Base-by-base conservation (phyloP, 2,797 vertebrate species). In the Coracias cyanogaster region DNA sequence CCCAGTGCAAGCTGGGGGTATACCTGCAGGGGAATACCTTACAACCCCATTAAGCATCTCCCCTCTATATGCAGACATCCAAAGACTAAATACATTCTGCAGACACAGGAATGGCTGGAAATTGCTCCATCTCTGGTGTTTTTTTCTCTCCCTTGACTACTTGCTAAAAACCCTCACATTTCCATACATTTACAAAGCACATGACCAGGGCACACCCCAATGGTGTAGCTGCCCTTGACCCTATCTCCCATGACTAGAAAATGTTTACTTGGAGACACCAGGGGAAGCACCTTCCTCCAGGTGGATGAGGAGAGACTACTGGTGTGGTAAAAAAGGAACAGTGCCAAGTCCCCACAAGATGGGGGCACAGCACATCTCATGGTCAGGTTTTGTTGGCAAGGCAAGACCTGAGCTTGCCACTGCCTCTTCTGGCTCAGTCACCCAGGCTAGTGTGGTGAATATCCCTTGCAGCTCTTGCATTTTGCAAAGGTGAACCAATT, bases 271-370 rank as follows among this genome's bases (percentile, higher is more conserved):
- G 24, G 41, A 64, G 4, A 10, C 51, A 28, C 2, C 18, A 86
- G 39, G 12, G 8, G 37, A 35, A 60, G 15, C 0, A 1, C n/a
- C 45, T 78, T 83, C 62, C 7, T 87, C 7, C 28, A 52, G 48
- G 25, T n/a, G 15, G 35, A 8, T 55, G 13, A 61, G 61, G 18
- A 73, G 16, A 35, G 24, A 41, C 0, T 0, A 24, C 29, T 82
- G 49, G 29, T 1, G 1, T 11, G 15, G 15, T 43, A 41, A 66
- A 46, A 12, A 31, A 82, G 46, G 25, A 85, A 62, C 0, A 0
- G 9, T 58, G 31, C 21, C 54, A 54, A 37, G 24, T 70, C 3
- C 3, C 28, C 55, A n/a, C 37, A 58, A 55, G 62, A 51, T 3
- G 7, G 21, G 35, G 28, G 11, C 14, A 31, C 43, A 41, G 14